phyloP scores from a whole-genome alignment of 2,888 invertebrate genomes.

The Rotaria socialis region DNA sequence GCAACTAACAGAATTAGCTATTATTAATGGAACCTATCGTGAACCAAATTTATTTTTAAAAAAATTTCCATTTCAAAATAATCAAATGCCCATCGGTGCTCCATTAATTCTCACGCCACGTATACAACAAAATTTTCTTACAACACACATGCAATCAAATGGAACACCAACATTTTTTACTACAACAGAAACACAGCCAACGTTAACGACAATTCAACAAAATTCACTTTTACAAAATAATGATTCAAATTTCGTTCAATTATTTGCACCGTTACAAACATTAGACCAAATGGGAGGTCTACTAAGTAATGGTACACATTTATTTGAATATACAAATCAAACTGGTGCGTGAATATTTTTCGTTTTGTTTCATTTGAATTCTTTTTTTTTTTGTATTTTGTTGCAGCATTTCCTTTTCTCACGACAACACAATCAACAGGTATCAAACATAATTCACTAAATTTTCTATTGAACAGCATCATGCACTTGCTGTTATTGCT shows the following conservation, averaged over 20 bases:
- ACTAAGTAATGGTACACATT: neutral
- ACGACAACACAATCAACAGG: neutral
- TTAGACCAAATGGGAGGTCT: neutral
- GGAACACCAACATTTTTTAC: neutral
- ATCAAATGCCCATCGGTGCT: neutral
- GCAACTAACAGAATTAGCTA: constrained; percentile 98
- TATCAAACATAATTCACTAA: neutral
- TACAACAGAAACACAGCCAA: neutral
- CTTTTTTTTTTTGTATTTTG: neutral
- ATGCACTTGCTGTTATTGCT: neutral
- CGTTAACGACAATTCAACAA: neutral
- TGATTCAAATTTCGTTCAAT: neutral
- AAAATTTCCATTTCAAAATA: constrained; percentile 23
- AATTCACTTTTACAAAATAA: neutral
- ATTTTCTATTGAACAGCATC: neutral
- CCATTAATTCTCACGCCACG: neutral
- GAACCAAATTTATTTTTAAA: neutral
- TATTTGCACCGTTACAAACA: neutral
- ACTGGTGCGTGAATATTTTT: neutral
- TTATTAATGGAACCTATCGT: constrained; percentile 93
- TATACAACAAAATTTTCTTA: neutral
- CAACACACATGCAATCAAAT: neutral
- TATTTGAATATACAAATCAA: constrained; percentile 1
- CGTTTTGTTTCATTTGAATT: neutral
- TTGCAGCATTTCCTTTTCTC: neutral